These are phyloP conservation scores for Monomorium pharaonis DNA, from an alignment of 1,140 invertebrate species.

Conservation along the genomic window DNA sequence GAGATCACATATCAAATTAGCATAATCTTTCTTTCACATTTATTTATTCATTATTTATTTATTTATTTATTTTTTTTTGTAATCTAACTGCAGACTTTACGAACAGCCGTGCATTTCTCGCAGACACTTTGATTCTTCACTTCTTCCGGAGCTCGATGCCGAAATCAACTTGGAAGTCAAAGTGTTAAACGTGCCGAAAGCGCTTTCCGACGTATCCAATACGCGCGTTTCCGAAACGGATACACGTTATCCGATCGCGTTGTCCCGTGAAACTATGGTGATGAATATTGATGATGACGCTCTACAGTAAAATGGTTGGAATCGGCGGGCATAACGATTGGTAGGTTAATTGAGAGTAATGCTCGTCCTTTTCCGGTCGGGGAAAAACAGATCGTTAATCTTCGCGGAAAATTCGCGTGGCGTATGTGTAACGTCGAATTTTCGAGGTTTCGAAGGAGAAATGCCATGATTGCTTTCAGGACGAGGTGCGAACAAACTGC, in stretches of 20 bases:
- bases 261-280: neutral
- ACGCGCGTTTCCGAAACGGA: neutral
- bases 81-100: neutral
- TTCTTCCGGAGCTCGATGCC: neutral
- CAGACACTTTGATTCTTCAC: no score
- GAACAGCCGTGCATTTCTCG: neutral
- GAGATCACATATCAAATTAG: no score
- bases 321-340: slow-evolving; percentile 27
- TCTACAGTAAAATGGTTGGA: neutral
- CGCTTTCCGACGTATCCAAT: neutral
- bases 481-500: neutral
- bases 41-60: neutral
- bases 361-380: neutral
- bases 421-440: slow-evolving; percentile 7
- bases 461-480: neutral
- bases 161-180: neutral
- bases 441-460: neutral
- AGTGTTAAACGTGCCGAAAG: slow-evolving; percentile 5
- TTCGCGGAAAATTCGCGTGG: neutral
- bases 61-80: neutral
- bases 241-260: neutral
- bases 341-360: slow-evolving; percentile 39
- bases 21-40: neutral
- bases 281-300: slow-evolving; percentile 26
- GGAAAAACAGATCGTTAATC: neutral